Evolutionary conservation across 2,797 vertebrate species (phyloP).

Genomic region (Apodemus agrarius): DNA sequence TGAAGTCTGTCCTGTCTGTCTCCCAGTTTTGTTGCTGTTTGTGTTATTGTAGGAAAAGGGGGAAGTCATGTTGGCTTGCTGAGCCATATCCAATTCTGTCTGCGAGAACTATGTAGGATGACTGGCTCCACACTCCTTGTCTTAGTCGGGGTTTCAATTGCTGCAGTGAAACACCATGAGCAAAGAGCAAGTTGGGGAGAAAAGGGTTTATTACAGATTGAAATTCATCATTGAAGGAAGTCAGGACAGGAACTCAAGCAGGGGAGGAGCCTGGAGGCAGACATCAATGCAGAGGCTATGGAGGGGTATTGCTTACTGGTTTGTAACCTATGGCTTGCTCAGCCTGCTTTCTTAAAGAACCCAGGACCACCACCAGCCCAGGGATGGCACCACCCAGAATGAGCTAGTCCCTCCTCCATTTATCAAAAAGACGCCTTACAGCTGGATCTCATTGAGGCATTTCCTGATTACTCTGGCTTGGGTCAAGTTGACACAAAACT

Average conservation of each 20-base stretch:
- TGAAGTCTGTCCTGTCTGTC: neutral
- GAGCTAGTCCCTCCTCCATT: neutral
- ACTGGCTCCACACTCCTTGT: neutral
- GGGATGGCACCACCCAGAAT: neutral
- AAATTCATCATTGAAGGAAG: neutral
- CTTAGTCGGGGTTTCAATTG: neutral
- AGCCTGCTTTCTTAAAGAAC: neutral
- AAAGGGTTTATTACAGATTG: neutral
- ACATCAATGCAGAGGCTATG: neutral
- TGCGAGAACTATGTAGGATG: neutral
- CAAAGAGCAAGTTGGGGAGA: neutral
- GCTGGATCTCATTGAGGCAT: neutral
- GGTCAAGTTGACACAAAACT: neutral
- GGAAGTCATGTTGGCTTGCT: rapidly evolving
- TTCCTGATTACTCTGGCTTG: neutral
- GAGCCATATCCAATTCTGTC: neutral
- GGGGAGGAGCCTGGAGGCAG: neutral
- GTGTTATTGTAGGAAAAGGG: neutral
- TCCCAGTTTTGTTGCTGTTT: neutral
- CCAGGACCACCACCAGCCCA: neutral
- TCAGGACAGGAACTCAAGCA: neutral
- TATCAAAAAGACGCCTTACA: neutral
- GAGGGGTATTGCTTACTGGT: neutral
- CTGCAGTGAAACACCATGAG: neutral
- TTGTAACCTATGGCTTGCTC: neutral